Percentiles rank a stretch among this genome's conserved stretches.
These are phyloP conservation scores for Rhinella marina DNA, from an alignment of 2,797 vertebrate species.

Conservation along the genomic window DNA sequence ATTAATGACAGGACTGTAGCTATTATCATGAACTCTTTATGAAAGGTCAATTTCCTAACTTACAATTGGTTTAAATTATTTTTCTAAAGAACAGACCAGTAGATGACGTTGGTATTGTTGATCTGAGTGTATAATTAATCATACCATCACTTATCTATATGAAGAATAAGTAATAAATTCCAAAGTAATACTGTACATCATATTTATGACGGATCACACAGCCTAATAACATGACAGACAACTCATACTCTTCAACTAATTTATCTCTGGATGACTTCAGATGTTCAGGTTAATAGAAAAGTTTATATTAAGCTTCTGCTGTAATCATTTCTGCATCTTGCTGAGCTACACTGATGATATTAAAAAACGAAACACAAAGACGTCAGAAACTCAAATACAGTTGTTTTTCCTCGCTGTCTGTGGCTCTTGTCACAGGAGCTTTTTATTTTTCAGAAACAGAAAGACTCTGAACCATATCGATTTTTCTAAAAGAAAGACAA, in stretches of 20 bases:
- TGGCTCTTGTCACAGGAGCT: background rate
- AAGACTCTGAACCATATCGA: slow-evolving; percentile 3
- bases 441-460: slow-evolving; percentile 14
- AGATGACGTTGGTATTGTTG: too few species aligned
- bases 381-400: background rate
- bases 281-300: background rate
- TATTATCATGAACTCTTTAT: too few species aligned
- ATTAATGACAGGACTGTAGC: too few species aligned
- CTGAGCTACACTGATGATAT: background rate
- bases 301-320: background rate
- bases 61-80: too few species aligned
- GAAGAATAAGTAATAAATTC: background rate
- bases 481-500: slow-evolving; percentile 13
- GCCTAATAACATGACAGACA: background rate
- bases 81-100: too few species aligned
- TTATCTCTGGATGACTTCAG: background rate
- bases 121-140: background rate
- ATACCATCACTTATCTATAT: background rate
- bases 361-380: background rate
- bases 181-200: background rate
- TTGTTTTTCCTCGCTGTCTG: slow-evolving; percentile 16
- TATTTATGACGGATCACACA: background rate
- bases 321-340: background rate
- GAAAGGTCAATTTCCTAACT: too few species aligned
- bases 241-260: background rate